Percentiles rank a stretch among this genome's conserved stretches.
Evolutionary conservation across 2,888 invertebrate genomes (phyloP).

Genomic region (Lasioglossum figueresi): DNA sequence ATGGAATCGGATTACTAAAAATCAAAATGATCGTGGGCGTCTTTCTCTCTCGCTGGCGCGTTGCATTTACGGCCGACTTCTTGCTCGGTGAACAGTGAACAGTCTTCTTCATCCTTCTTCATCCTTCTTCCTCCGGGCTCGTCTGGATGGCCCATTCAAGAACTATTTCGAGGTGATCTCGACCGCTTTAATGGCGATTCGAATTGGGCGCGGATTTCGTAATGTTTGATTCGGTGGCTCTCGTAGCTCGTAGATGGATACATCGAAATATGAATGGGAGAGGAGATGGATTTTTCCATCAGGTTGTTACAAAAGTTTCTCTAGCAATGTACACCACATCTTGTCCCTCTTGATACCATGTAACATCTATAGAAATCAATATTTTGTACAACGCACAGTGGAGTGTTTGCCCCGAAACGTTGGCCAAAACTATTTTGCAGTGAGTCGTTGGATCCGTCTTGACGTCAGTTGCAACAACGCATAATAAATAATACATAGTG

Average conservation of each 20-base stretch:
- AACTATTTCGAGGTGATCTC: background rate
- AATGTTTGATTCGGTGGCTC: background rate
- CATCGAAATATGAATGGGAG: background rate
- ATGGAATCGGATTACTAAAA: constrained; percentile 73
- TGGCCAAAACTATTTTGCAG: no score
- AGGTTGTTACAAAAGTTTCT: no score
- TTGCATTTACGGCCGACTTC: background rate
- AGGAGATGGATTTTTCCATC: background rate
- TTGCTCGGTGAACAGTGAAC: background rate
- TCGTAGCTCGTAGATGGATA: background rate
- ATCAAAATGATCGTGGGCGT: constrained; percentile 74
- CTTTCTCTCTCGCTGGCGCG: background rate
- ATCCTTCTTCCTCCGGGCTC: background rate
- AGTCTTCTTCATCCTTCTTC: no score
- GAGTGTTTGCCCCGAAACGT: no score
- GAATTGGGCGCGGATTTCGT: background rate
- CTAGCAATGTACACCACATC: no score
- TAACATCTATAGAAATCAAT: no score
- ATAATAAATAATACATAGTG: no score
- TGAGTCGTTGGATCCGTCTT: no score
- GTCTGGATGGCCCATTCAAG: constrained; percentile 1
- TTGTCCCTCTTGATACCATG: no score
- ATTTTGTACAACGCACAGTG: no score
- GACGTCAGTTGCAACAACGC: no score
- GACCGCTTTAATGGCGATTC: background rate